Base-by-base conservation (phyloP, 1,140 invertebrate species). In the Cyclina sinensis region DNA sequence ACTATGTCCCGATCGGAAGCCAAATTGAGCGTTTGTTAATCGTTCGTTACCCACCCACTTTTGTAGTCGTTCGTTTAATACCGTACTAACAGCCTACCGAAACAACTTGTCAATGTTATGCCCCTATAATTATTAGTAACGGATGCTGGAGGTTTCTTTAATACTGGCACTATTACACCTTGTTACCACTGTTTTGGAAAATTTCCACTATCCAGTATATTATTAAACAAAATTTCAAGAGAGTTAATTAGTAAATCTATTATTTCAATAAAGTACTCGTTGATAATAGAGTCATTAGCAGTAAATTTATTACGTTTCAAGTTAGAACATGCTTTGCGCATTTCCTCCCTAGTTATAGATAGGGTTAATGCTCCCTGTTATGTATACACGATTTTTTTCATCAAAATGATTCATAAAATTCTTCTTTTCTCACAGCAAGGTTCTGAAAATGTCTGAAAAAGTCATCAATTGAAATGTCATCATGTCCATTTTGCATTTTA, bases 101-200 rank as follows among this genome's bases (percentile, higher is more conserved):
- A 81, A 62, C 80, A 83, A 70, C 80, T 68, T 32, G 48, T 37
- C 24, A 83, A 59, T 43, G 80, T 83, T 9, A 83, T 46, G 68
- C 80, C 43, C 9, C 54, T 24, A 48, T 83, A 83, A 68, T 83
- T 68, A 48, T 83, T 83, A 18, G 62, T n/a, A 65, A 54, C 76
- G 46, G 24, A n/a, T 11, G 30, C 21, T 27, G 37, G 30, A 12
- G 4, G 37, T 32, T 51, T 83, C 48, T 83, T 68, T 37, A 46
- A 48, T 0, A 65, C 24, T n/a, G 39, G 62, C 21, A 83, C 57
- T 24, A 68, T 83, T 0, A 65, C 39, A n/a, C 80, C 80, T 68
- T 39, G n/a, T 46, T 37, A 35, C 62, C 80, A 83, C 21, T 24
- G 18, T 27, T 68, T 27, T 14, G 57, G 35, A 35, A 43, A 83